Percentiles rank a stretch among this genome's conserved stretches.
These are phyloP conservation scores for Phoebastria nigripes DNA, from an alignment of 2,797 vertebrate species.

Conservation along the genomic window DNA sequence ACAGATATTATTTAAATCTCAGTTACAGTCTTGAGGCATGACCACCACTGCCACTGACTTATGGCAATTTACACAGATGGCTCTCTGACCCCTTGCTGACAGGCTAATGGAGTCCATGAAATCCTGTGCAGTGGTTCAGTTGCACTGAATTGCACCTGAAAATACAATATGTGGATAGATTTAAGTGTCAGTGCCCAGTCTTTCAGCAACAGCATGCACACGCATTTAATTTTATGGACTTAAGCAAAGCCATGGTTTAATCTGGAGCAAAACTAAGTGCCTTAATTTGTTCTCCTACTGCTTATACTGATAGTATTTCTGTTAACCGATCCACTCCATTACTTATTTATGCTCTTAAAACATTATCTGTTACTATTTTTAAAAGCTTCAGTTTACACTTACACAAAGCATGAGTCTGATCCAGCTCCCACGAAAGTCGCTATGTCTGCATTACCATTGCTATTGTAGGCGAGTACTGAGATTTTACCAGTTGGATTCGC, in stretches of 20 bases:
- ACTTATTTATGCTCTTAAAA: slow-evolving; percentile 6
- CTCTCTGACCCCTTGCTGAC: background rate
- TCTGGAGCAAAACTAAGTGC: background rate
- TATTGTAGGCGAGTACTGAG: background rate
- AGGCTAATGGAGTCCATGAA: background rate
- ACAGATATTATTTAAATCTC: background rate
- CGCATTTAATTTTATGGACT: background rate
- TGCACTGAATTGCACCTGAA: background rate
- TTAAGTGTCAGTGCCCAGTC: background rate
- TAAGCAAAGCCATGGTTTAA: background rate
- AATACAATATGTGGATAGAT: background rate
- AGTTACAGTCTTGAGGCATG: background rate
- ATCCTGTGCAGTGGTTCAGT: background rate
- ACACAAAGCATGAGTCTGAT: background rate
- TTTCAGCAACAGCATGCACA: background rate
- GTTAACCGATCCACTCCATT: background rate
- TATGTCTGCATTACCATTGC: background rate
- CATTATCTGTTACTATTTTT: background rate
- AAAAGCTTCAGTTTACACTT: background rate
- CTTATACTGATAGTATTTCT: background rate
- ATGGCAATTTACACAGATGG: background rate
- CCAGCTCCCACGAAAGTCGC: background rate
- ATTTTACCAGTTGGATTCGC: background rate
- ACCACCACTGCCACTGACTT: background rate
- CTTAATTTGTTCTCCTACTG: background rate